A percentile compares a stretch with the other conserved stretches of the same genome.
These are phyloP conservation scores for Brachystomella parvula DNA, from an alignment of 1,140 invertebrate species.

Conservation along the genomic window DNA sequence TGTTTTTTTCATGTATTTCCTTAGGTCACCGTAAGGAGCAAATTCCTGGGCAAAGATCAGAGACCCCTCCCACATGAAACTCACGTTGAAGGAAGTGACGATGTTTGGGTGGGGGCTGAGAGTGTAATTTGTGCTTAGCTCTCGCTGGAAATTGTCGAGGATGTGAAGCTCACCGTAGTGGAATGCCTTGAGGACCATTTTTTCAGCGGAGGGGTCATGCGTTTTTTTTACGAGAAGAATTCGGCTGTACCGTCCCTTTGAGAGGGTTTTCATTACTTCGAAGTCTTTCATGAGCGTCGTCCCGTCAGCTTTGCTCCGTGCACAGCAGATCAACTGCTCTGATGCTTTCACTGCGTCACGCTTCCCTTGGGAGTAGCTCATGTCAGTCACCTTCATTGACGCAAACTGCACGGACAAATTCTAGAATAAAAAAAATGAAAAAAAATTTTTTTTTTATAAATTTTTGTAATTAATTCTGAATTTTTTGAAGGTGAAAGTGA, in stretches of 20 bases:
- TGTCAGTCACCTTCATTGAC: too few relatives aligned
- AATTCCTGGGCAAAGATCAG: conserved; percentile 62
- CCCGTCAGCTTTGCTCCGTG: neutral
- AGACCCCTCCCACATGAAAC: conserved; percentile 59
- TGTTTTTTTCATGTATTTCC: conserved; percentile 48
- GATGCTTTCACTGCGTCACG: neutral
- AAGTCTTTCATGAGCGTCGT: conserved; percentile 46
- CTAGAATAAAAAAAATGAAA: too few relatives aligned
- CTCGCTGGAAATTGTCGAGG: conserved; percentile 68
- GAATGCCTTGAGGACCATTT: conserved; percentile 58
- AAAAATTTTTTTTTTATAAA: too few relatives aligned
- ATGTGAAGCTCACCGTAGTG: conserved; percentile 57
- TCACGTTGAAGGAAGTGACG: conserved; percentile 79
- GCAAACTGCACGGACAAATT: too few relatives aligned
- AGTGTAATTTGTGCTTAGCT: conserved; percentile 84
- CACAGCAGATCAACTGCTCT: neutral
- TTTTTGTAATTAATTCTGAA: too few relatives aligned
- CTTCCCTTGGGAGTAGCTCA: neutral
- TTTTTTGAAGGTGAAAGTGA: too few relatives aligned
- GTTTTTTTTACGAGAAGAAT: conserved; percentile 57
- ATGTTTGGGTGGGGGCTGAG: conserved; percentile 78
- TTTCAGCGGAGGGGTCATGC: conserved; percentile 42
- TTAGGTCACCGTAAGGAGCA: conserved; percentile 57
- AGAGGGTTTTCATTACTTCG: conserved; percentile 55
- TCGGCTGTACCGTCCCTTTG: conserved; percentile 62